Percentiles rank a stretch among this genome's conserved stretches.
phyloP scores from a whole-genome alignment of 2,113 vertebrate species.

The Aspiorhynchus laticeps region DNA sequence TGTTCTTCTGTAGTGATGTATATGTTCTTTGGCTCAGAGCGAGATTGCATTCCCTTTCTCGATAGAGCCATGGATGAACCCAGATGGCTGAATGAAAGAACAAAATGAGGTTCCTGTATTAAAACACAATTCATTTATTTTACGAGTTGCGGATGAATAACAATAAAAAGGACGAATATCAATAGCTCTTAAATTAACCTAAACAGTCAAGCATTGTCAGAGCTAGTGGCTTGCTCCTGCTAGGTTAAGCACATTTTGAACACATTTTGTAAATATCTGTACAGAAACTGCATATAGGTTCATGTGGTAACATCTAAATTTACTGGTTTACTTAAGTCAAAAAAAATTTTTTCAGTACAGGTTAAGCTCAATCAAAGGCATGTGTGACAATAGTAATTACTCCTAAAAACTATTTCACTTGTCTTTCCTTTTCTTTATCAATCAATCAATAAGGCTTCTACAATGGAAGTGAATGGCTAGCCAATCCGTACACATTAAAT shows the following conservation, averaged over 20 bases:
- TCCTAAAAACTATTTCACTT: not conserved
- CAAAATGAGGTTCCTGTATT: conserved; percentile 51
- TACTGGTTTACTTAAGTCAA: not conserved
- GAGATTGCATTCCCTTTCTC: conserved; percentile 62
- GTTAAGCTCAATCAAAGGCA: not conserved
- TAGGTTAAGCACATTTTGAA: not conserved
- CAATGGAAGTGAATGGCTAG: not conserved
- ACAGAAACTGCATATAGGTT: not conserved
- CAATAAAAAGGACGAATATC: not conserved
- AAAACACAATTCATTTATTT: conserved; percentile 15
- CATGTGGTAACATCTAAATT: not conserved
- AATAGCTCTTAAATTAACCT: not conserved
- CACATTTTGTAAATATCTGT: not conserved
- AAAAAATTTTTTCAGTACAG: not conserved
- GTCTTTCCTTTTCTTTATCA: not conserved
- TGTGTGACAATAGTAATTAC: not conserved
- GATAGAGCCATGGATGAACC: conserved; percentile 53
- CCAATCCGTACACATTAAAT: not conserved
- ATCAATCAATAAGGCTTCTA: not conserved
- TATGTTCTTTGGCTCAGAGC: conserved; percentile 55
- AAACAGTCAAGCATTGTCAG: not conserved
- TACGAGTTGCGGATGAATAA: not conserved
- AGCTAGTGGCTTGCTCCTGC: not conserved
- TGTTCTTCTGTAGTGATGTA: conserved; percentile 63
- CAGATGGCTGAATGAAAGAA: conserved; percentile 54